phyloP scores from a whole-genome alignment of 2,797 vertebrate genomes.

The Trichosurus vulpecula region DNA sequence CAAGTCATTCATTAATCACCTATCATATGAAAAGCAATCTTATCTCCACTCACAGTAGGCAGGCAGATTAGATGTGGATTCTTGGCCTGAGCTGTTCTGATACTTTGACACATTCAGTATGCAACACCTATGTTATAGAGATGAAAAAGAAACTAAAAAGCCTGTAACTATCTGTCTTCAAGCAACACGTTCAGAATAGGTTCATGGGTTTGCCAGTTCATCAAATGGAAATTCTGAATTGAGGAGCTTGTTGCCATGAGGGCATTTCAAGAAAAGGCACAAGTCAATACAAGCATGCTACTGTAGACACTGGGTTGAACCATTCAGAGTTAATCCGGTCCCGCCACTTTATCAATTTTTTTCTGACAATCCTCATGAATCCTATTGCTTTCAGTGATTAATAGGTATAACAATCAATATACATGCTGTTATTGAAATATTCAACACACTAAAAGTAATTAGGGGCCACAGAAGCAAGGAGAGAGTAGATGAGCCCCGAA shows the following conservation, averaged over 20 bases:
- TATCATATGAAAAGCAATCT: not conserved
- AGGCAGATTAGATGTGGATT: not conserved
- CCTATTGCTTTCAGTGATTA: not conserved
- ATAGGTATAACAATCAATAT: not conserved
- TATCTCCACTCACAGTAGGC: not conserved
- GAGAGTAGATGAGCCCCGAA: not conserved
- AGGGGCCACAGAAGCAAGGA: not conserved
- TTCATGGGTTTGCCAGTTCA: not conserved
- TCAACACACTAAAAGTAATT: slow-evolving; percentile 1
- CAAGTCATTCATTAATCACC: not conserved
- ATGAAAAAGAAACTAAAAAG: not conserved
- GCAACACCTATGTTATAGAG: not conserved
- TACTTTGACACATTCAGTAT: not conserved
- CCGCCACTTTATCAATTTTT: not conserved
- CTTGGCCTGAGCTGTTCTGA: not conserved
- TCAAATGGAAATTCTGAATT: not conserved
- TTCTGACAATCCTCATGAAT: not conserved
- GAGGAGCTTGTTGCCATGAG: not conserved
- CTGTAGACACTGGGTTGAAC: not conserved
- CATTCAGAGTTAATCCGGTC: not conserved
- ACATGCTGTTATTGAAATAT: not conserved
- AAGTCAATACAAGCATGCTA: not conserved
- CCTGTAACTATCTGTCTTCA: not conserved
- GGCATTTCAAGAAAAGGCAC: not conserved
- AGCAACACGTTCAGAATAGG: not conserved